Base-by-base conservation (phyloP, 2,797 vertebrate genomes). In the Pteronotus mesoamericanus region DNA sequence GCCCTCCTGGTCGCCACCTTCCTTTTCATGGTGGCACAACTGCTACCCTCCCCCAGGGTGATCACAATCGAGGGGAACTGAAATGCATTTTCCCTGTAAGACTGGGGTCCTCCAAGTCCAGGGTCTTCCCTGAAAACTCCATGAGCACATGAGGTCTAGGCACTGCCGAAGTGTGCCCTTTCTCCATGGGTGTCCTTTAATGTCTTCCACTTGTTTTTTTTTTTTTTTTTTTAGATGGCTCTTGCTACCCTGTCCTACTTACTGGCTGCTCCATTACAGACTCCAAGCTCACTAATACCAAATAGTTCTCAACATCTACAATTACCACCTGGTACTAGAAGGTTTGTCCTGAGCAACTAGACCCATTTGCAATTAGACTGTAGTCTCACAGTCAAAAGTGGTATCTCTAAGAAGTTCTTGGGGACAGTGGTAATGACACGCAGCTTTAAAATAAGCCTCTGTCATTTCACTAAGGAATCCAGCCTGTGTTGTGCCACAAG, bases 301-400 rank as follows among this genome's bases (percentile, higher is more conserved):
- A 83, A 32, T 5, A 24, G 18, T 68, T 90, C 59, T 92, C 66
- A 90, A 24, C 6, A 46, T n/a, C 16, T 66, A 18, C 9, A 0
- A 42, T 72, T 78, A 55, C 44, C 78, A 46, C 66, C 77, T 89
- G 53, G 26, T 61, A 26, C 51, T 89, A 29, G 21, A 87, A 71
- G 18, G 18, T 42, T 66, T 77, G 77, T 46, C 22, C 37, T 42
- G 16, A 16, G 29, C 10, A 39, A 59, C 15, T 29, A 29, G 32
- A 72, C 3, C 3, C 19, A 32, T 61, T 10, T 46, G 18, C 0
- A 0, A 44, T 24, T 29, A 78, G 53, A 15, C 18, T 18, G 9
- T 24, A 57, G 12, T 55, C 19, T 87, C 48, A 19, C 0, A 74
- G 72, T 34, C 12, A 9, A 78, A 64, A 53, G 34, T 34, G 48